Percentiles rank a stretch among this genome's conserved stretches.
phyloP scores from a whole-genome alignment of 2,113 vertebrate genomes.

The Serinus canaria region DNA sequence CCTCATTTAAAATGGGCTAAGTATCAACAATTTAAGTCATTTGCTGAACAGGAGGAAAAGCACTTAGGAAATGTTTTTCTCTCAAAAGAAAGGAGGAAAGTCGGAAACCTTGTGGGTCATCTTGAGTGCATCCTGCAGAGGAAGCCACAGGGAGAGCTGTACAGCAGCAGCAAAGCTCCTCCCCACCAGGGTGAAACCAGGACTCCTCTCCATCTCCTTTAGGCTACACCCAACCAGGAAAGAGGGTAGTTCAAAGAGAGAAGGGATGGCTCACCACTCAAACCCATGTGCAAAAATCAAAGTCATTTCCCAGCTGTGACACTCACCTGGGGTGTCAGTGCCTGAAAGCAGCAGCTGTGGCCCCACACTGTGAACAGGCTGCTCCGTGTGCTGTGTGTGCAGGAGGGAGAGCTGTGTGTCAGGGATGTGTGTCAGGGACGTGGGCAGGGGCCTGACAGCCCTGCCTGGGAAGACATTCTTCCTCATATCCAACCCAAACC shows the following conservation, averaged over 20 bases:
- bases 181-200: background rate
- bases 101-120: background rate
- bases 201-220: background rate
- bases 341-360: background rate
- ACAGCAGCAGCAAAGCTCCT: background rate
- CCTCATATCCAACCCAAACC: background rate
- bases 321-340: background rate
- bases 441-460: background rate
- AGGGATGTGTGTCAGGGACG: background rate
- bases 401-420: background rate
- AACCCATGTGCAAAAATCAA: background rate
- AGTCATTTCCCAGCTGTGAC: background rate
- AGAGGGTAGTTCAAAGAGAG: background rate
- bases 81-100: background rate
- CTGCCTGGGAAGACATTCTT: background rate
- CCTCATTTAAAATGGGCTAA: background rate
- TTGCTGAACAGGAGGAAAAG: background rate
- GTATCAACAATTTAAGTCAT: background rate
- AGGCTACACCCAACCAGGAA: background rate
- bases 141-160: background rate
- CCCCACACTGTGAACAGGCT: background rate
- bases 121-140: background rate
- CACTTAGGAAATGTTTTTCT: background rate
- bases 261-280: background rate
- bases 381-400: background rate